phyloP scores from a whole-genome alignment of 1,140 invertebrate species.

The Choristoneura fumiferana region DNA sequence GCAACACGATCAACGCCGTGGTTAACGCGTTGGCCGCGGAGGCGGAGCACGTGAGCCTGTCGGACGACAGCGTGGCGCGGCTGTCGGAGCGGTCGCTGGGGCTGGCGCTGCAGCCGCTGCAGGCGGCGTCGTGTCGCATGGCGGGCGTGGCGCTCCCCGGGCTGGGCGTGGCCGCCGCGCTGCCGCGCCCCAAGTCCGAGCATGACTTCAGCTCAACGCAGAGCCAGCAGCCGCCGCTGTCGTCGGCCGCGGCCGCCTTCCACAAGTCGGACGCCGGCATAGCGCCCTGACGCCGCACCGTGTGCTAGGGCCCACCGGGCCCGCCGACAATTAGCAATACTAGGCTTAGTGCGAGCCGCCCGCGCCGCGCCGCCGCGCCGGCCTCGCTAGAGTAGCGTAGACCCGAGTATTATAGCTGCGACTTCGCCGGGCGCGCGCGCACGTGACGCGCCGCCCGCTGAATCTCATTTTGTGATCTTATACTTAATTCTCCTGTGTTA shows the following conservation, averaged over 20 bases:
- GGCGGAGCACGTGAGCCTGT: conserved; percentile 88
- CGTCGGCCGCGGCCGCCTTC: conserved; percentile 82
- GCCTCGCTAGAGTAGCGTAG: conserved; percentile 74
- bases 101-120: conserved; percentile 83
- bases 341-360: conserved; percentile 69
- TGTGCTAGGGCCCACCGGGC: conserved; percentile 78
- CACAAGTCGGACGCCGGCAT: conserved; percentile 89
- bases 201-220: conserved; percentile 88
- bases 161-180: conserved; percentile 78
- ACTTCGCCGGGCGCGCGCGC: conserved; percentile 64
- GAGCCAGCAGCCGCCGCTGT: conserved; percentile 57
- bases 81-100: conserved; percentile 84
- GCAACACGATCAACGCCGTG: conserved; percentile 94
- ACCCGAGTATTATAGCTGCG: conserved; percentile 70
- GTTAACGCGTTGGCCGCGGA: conserved; percentile 94
- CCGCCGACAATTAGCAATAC: conserved; percentile 64
- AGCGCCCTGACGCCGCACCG: conserved; percentile 85
- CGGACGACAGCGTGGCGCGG: conserved; percentile 85
- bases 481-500: conserved; percentile 79
- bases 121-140: conserved; percentile 78
- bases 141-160: conserved; percentile 81
- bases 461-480: conserved; percentile 79
- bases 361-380: conserved; percentile 31
- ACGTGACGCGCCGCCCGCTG: conserved; percentile 60
- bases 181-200: conserved; percentile 90